phyloP scores from a whole-genome alignment of 2,888 invertebrate genomes.

The Dynastes grantii region DNA sequence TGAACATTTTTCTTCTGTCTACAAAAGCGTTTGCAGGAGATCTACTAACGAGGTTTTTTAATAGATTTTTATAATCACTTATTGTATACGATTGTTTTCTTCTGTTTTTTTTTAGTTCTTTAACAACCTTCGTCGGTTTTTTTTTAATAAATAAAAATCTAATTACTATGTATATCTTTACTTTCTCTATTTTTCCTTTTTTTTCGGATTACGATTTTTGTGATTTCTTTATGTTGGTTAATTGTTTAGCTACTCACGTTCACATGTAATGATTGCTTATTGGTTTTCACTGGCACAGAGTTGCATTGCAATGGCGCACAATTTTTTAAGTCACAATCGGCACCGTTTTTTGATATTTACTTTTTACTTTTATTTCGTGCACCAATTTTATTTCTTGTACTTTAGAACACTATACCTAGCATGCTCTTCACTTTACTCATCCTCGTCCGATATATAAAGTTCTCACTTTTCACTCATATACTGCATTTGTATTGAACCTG shows the following conservation, averaged over 20 bases:
- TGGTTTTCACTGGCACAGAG: constrained; percentile 69
- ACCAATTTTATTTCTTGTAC: constrained; percentile 65
- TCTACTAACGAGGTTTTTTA: constrained; percentile 68
- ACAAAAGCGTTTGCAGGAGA: constrained; percentile 73
- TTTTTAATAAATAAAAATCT: constrained; percentile 56
- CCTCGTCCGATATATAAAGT: constrained; percentile 38
- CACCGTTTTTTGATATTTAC: constrained; percentile 65
- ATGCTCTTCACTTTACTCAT: constrained; percentile 60
- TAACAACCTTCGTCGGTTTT: constrained; percentile 47
- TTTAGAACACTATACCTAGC: constrained; percentile 65
- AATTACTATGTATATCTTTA: constrained; percentile 49
- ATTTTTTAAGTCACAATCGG: constrained; percentile 70
- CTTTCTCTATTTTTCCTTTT: constrained; percentile 4
- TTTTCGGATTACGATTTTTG: constrained; percentile 59
- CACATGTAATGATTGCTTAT: constrained; percentile 80
- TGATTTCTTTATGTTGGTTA: constrained; percentile 63
- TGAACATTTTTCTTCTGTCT: constrained; percentile 67
- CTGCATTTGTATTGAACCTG: background rate
- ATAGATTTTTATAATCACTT: constrained; percentile 59
- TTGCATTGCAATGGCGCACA: constrained; percentile 71
- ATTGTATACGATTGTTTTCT: constrained; percentile 61
- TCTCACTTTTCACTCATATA: constrained; percentile 21
- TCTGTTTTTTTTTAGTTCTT: constrained; percentile 43
- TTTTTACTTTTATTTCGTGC: constrained; percentile 64
- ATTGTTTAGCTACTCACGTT: constrained; percentile 77